These are phyloP conservation scores for Poecilia picta DNA, from an alignment of 2,797 vertebrate species.

Conservation along the genomic window DNA sequence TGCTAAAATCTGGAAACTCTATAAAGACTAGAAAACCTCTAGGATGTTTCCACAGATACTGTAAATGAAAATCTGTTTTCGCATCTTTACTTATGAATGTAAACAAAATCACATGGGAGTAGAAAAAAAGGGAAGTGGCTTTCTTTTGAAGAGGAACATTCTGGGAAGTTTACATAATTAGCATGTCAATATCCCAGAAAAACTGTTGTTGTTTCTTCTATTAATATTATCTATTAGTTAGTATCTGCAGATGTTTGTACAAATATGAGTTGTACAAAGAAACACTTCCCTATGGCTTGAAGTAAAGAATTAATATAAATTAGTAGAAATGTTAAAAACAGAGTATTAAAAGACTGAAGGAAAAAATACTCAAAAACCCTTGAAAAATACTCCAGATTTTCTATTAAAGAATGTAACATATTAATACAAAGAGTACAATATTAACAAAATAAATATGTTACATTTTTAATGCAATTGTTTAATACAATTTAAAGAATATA, in stretches of 20 bases:
- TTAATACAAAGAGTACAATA: too few species aligned
- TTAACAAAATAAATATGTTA: too few species aligned
- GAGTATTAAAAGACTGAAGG: too few species aligned
- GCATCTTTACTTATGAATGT: background rate
- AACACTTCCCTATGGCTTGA: background rate
- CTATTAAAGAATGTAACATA: too few species aligned
- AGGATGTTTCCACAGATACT: background rate
- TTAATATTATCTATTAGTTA: too few species aligned
- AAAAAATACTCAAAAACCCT: too few species aligned
- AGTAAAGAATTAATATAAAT: background rate
- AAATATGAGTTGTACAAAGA: background rate
- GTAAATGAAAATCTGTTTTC: slow-evolving; percentile 1
- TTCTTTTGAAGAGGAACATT: background rate
- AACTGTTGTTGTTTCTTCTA: background rate
- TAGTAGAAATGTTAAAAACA: too few species aligned
- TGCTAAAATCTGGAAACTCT: background rate
- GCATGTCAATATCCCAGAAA: background rate
- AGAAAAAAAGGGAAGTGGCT: background rate
- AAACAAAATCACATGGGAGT: slow-evolving; percentile 12
- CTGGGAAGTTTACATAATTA: too few species aligned
- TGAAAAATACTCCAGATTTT: too few species aligned
- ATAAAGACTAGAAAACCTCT: background rate
- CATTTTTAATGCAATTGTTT: too few species aligned
- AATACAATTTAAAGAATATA: too few species aligned
- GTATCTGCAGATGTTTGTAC: background rate